Evolutionary conservation across 2,888 invertebrate genomes (phyloP), one percentile per base, ranked within the genome.

Genomic region (Agrochola lota): DNA sequence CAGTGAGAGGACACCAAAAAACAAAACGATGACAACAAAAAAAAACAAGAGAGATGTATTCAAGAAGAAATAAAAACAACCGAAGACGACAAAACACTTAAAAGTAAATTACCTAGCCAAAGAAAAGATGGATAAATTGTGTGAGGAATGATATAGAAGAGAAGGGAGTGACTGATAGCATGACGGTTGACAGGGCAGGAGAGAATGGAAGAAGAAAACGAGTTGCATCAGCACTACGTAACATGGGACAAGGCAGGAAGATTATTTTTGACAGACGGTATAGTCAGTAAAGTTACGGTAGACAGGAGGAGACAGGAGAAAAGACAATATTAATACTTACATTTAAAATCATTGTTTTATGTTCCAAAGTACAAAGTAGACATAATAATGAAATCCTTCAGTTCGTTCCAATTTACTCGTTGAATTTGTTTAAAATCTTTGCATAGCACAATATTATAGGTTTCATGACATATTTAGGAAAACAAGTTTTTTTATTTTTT

Each of bases 261-360:
- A n/a, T 55, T 3, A 4, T 57, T 40, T 43, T 26, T 26, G 23
- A 46, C 26, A 15, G 9, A n/a, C n/a, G n/a, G n/a, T n/a, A n/a
- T n/a, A n/a, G n/a, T n/a, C n/a, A n/a, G n/a, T n/a, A n/a, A n/a
- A n/a, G n/a, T n/a, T n/a, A n/a, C n/a, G n/a, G n/a, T n/a, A n/a
- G n/a, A 15, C 0, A 20, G 5, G 0, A 20, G 20, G 23, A 35
- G 12, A 20, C 4, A 23, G 23, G 15, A 17, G 30, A 23, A 15
- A 4, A 17, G 12, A 17, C 3, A 30, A 17, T 12, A 66, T 40
- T 9, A 59, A 5, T 49, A 84, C 84, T 83, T 71, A 84, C 82
- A 57, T 63, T 74, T 26, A 80, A 69, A 69, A 71, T 80, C 82
- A 83, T 83, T 69, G n/a, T 77, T 72, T 57, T 71, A 35, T 43